Base-by-base conservation (phyloP, 2,113 vertebrate genomes). In the Triplophysa siluroides region DNA sequence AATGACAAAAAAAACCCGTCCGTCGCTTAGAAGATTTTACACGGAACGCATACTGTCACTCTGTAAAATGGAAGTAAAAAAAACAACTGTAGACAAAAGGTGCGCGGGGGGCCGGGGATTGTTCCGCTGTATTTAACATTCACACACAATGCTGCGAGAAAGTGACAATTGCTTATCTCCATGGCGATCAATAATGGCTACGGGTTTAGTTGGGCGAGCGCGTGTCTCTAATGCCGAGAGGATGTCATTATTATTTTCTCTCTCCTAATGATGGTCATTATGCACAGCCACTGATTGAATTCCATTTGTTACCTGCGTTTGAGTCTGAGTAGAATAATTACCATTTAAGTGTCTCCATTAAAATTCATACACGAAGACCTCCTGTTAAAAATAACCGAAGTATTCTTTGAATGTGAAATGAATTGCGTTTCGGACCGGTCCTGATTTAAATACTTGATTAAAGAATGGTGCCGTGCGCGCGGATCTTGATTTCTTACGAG, bases 261-360 rank as follows among this genome's bases (percentile, higher is more conserved):
- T 96, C 95, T 97, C 95, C 96, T 99, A 99, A 99, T 98, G 98
- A 98, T 96, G 96, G 95, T 98, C 97, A 98, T 93, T 93, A 94
- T 92, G 92, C 92, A 92, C 74, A 87, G 91, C 91, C 92, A 92
- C 92, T 92, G 92, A 94, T 99, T 99, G 97, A 98, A 99, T 98
- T 98, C 95, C 96, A 99, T 98, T 98, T 99, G 96, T 98, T 99
- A 98, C 97, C 96, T 98, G 95, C 95, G 93, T 98, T 98, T 97
- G 96, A 97, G 97, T 94, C 96, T 96, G 96, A 98, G 98, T 98
- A 96, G 96, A 98, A 98, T 98, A 99, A 99, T 98, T 99, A 97
- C 95, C 96, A 99, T 98, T 99, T 99, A 98, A 98, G 97, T 98
- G 95, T 97, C 96, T 95, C 95, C 95, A 98, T 98, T 99, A 98